Base-by-base conservation (phyloP, 2,113 vertebrate genomes). In the Stictonetta naevosa region DNA sequence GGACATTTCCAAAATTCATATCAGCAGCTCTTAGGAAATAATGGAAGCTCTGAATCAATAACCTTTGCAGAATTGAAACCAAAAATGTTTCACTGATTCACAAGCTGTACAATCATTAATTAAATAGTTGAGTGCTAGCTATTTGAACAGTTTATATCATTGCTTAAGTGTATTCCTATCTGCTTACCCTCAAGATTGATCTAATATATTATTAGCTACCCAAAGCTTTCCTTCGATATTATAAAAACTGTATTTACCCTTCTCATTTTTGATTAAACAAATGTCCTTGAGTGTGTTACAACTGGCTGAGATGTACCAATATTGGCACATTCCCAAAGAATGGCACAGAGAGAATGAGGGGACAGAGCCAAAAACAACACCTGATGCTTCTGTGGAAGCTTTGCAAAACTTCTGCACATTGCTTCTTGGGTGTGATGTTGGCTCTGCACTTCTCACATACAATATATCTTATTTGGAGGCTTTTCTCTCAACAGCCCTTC, bases 41-140 rank as follows among this genome's bases (percentile, higher is more conserved):
- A 92, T 86, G 88, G 95, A 83, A 85, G 74, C 78, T 96, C 78
- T 86, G 78, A 95, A 90, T 97, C 95, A 91, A 95, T 94, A 93
- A 90, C 16, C 58, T 74, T 55, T 88, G 56, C 77, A 86, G 93
- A 48, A 64, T 56, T 68, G 55, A 92, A 86, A 82, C 68, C 63
- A 31, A 48, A 89, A 93, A 67, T n/a, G 36, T 74, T 95, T 89
- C 92, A 68, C 80, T 86, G 83, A 90, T 96, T 94, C 88, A 93
- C 52, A 81, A 90, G 86, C 90, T 87, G 66, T 78, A 79, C 76
- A 67, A 34, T 88, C 82, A 92, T 96, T 93, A 96, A 94, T 94
- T 94, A 90, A 92, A 73, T 17, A 84, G 92, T 23, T 88, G 67
- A 93, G 90, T 89, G 75, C 85, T 92, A 78, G 83, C 55, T 80